Evolutionary conservation across 2,797 vertebrate genomes (phyloP).

Genomic region (Mormyrus proboscirostris): DNA sequence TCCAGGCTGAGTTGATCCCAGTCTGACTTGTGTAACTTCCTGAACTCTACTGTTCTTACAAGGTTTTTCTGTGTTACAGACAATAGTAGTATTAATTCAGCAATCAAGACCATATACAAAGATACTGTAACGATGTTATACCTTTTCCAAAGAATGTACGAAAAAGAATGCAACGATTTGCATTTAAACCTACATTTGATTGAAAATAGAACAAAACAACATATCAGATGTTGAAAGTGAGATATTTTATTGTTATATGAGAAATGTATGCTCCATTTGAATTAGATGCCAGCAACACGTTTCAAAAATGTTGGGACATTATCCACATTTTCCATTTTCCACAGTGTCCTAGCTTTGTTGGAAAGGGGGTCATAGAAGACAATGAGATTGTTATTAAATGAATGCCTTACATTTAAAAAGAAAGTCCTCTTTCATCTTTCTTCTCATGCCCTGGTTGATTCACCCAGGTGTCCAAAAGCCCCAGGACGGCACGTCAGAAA

Average conservation of each 20-base stretch:
- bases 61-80: neutral
- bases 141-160: neutral
- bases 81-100: neutral
- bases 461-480: conserved; percentile 50
- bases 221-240: neutral
- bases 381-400: neutral
- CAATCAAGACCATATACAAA: neutral
- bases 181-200: neutral
- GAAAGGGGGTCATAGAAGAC: neutral
- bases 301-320: neutral
- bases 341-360: neutral
- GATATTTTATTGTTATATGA: neutral
- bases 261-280: neutral
- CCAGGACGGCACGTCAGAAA: conserved; percentile 47
- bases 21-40: neutral
- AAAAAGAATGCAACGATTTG: neutral
- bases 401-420: neutral
- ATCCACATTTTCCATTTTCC: neutral
- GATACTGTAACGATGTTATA: neutral
- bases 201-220: neutral
- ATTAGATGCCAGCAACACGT: neutral
- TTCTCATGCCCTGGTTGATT: conserved; percentile 26
- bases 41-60: neutral
- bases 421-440: neutral
- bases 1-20: neutral